Base-by-base conservation (phyloP, 2,113 vertebrate species). In the Pavo muticus region DNA sequence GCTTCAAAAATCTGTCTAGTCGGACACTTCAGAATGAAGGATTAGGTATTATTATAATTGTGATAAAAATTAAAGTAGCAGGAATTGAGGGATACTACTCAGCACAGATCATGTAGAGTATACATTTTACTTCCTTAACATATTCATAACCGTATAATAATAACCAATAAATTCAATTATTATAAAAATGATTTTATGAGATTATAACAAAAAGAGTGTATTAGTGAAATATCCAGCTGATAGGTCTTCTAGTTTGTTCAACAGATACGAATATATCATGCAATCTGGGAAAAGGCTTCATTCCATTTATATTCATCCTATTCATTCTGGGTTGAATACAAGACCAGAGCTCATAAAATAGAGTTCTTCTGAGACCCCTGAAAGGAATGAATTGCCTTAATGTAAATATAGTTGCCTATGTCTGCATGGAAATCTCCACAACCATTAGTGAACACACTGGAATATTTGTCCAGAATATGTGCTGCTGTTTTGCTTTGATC, bases 391-490 rank as follows among this genome's bases (percentile, higher is more conserved):
- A 78, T 95, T 91, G 77, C 72, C 10, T 27, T 86, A 80, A 81
- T 71, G 35, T 45, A 72, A 86, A 52, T 75, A 20, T 20, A 44
- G 75, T 92, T 95, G 56, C 77, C 39, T 87, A 77, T 84, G 92
- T 91, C 87, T 92, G 91, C 77, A 77, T 82, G 52, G 52, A 71
- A 59, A 78, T 60, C 83, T 93, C 42, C 60, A 77, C 50, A 86
- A 56, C 11, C 45, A 84, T 30, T 45, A 48, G 12, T 42, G 52
- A 81, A 45, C 78, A 40, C 61, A 47, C 11, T 3, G 52, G 19
- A 15, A 16, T 60, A 23, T 39, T 60, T 15, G 35, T 72, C 42
- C 67, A 60, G 70, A 64, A 56, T 54, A 47, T 10, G 9, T 40
- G 74, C 57, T 56, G 77, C 47, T 63, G 6, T 48, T 87, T 75